Evolutionary conservation across 2,797 vertebrate species (phyloP), one percentile per base, ranked within the genome.

Genomic region (Urophycis tenuis): DNA sequence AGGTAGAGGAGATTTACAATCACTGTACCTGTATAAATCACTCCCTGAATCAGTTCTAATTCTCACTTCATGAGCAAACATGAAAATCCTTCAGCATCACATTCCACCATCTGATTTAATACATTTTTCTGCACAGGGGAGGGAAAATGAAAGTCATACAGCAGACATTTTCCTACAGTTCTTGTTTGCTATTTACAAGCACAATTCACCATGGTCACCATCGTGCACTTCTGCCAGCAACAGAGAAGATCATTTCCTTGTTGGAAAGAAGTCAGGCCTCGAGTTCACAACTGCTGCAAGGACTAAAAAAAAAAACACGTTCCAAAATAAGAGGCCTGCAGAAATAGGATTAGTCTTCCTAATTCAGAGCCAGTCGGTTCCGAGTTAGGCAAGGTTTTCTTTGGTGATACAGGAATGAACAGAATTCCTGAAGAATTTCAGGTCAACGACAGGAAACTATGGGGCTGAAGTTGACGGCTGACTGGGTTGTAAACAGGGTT

Each of bases 201-300:
- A 81, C 78, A 83, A 83, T 81, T 91, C 85, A 87, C 90, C 87
- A 88, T 89, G 89, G 87, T 84, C 87, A 91, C 88, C 86, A 41
- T 73, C 80, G 74, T 80, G 82, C 79, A 80, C 32, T 74, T 77
- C 82, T 73, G 60, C 80, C 80, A 77, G 2, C 3, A 78, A 41
- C 0, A 86, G 83, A 85, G 76, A 82, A 77, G 81, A 85, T 81
- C 69, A 80, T 87, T 91, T 92, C 89, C 86, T 80, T 79, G 88
- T 86, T 85, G 75, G 89, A 91, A 87, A 76, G 79, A 81, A 76
- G 84, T 91, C 88, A 89, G 60, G n/a, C 60, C 60, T 64, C 29
- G 60, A 64, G 60, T 64, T 64, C 60, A 53, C 45, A 53, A 53
- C 45, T 53, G 45, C 41, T 15, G 41, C 41, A 45, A 60, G 53